Evolutionary conservation across 2,797 vertebrate species (phyloP), one percentile per base, ranked within the genome.

Genomic region (Tapirus indicus): DNA sequence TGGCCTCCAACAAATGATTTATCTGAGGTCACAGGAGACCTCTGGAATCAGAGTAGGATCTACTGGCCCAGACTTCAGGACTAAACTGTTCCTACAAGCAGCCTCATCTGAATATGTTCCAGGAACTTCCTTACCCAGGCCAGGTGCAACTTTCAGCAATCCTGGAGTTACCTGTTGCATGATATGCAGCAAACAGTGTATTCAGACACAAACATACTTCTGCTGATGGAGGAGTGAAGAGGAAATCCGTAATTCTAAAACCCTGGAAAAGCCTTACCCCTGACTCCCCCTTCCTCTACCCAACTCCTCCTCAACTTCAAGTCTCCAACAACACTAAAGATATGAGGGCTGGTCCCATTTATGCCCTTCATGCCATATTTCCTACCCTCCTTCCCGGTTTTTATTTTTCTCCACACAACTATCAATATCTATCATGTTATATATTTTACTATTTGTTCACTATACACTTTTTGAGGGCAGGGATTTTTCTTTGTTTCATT

Each of bases 331-430:
- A 35, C 32, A 2, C 38, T 16, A 32, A 35, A 20, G 71, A 4
- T 1, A 2, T 11, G 21, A 2, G 9, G 12, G n/a, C 17, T 18
- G 2, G 21, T 11, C 60, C 47, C 7, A 0, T 5, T 9, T 5
- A 3, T 0, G 27, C 13, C 77, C 32, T 25, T 17, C 62, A 41
- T 13, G 1, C 44, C 68, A 8, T 2, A 62, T n/a, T 25, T 25
- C 29, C 49, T 17, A 5, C 3, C 72, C 11, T 35, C n/a, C 68
- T 23, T 23, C 49, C 72, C 1, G 29, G 71, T 5, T 47, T 77
- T 66, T 16, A 18, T 29, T 25, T 93, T 47, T 17, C 18, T 29
- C 32, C 17, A 52, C 5, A 38, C 38, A 47, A 58, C 23, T 29
- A 47, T 25, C 21, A 32, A n/a, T n/a, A 58, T 10, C 16, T 47